Evolutionary conservation across 2,797 vertebrate species (phyloP).

Genomic region (Chiropotes sagulatus): DNA sequence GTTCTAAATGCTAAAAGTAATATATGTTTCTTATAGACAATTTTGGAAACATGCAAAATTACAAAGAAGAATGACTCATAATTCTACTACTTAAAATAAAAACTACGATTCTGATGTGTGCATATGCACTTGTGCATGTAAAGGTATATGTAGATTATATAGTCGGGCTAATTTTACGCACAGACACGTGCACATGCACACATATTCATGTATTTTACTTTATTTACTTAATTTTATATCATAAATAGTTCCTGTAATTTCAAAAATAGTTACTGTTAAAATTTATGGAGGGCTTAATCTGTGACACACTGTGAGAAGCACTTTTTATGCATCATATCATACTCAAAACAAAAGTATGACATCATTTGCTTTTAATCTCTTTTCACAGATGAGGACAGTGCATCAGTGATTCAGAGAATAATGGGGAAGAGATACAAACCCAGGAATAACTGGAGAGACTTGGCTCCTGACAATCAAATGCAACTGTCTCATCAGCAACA

Average conservation of each 20-base stretch:
- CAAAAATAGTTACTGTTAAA: not conserved
- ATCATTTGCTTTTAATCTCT: not conserved
- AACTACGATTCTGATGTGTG: not conserved
- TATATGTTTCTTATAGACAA: not conserved
- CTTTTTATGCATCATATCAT: not conserved
- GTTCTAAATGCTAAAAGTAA: not conserved
- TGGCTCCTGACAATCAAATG: not conserved
- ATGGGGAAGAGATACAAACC: not conserved
- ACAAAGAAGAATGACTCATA: conserved; percentile 34
- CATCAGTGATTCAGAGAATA: not conserved
- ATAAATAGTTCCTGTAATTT: not conserved
- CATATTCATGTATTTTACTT: not conserved
- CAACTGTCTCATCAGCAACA: not conserved
- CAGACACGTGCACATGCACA: not conserved
- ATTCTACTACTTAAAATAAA: not conserved
- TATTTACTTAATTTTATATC: not conserved
- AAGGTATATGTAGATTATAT: not conserved
- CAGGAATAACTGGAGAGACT: not conserved
- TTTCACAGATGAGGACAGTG: not conserved
- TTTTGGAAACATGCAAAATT: conserved; percentile 14
- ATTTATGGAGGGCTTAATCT: not conserved
- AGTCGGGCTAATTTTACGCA: not conserved
- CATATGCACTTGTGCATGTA: not conserved
- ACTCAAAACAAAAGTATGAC: not conserved
- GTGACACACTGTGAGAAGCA: not conserved